Evolutionary conservation across 2,797 vertebrate genomes (phyloP).

Genomic region (Distichodus sexfasciatus): DNA sequence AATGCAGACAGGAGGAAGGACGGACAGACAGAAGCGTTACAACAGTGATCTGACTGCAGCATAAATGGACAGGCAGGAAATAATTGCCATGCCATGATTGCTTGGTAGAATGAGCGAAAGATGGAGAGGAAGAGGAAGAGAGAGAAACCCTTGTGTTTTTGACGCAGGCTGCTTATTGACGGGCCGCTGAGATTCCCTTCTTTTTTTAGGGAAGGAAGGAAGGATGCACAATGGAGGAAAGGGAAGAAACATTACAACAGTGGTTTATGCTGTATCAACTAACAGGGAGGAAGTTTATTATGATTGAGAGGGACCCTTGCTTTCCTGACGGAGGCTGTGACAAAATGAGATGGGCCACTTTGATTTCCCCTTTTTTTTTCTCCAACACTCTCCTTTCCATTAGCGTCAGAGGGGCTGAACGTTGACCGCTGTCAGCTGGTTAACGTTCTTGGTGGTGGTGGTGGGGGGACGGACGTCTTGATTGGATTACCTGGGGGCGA

Average conservation of each 20-base stretch:
- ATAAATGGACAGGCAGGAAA: slow-evolving; percentile 36
- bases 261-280: too few species aligned
- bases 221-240: too few species aligned
- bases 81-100: slow-evolving; percentile 34
- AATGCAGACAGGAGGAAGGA: too few species aligned
- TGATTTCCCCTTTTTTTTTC: slow-evolving; percentile 13
- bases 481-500: slow-evolving; percentile 50
- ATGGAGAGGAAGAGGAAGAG: too few species aligned
- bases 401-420: slow-evolving; percentile 2
- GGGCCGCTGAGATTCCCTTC: neutral
- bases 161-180: neutral
- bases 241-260: too few species aligned
- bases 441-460: slow-evolving; percentile 33
- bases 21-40: too few species aligned
- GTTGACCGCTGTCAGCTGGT: slow-evolving; percentile 32
- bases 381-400: neutral
- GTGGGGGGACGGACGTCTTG: too few species aligned
- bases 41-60: slow-evolving; percentile 34
- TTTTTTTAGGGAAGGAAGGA: too few species aligned
- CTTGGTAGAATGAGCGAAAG: neutral
- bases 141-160: slow-evolving; percentile 9
- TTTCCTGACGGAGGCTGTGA: too few species aligned
- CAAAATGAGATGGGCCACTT: too few species aligned
- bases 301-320: too few species aligned
- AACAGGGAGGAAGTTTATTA: too few species aligned